phyloP scores from a whole-genome alignment of 2,888 invertebrate genomes.

The Salpingus planirostris region DNA sequence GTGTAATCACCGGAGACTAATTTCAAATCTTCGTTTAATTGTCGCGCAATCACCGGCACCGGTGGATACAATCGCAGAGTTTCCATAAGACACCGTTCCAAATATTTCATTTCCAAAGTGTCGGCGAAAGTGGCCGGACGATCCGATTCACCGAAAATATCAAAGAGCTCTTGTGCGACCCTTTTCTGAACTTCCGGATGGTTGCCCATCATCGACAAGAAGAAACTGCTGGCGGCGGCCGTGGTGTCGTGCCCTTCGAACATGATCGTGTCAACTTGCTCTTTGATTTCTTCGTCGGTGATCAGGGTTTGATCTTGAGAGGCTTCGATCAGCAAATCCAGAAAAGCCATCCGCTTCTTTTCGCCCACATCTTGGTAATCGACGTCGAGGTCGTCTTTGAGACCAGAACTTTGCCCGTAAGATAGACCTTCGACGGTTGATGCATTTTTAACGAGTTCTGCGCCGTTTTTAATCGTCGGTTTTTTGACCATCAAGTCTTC shows the following conservation, averaged over 20 bases:
- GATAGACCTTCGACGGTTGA: slow-evolving; percentile 57
- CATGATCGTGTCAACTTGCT: slow-evolving; percentile 83
- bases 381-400: slow-evolving; percentile 68
- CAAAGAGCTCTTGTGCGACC: slow-evolving; percentile 63
- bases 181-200: slow-evolving; percentile 70
- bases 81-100: slow-evolving; percentile 71
- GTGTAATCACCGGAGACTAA: slow-evolving; percentile 46
- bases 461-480: slow-evolving; percentile 24
- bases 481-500: slow-evolving; percentile 34
- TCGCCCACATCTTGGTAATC: slow-evolving; percentile 75
- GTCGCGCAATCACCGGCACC: slow-evolving; percentile 68
- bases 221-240: slow-evolving; percentile 80
- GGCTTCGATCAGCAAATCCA: slow-evolving; percentile 81
- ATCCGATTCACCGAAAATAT: slow-evolving; percentile 70
- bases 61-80: slow-evolving; percentile 71
- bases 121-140: slow-evolving; percentile 68
- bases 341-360: slow-evolving; percentile 76
- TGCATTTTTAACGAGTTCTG: slow-evolving; percentile 30
- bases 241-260: slow-evolving; percentile 83
- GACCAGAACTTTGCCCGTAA: slow-evolving; percentile 43
- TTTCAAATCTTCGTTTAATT: slow-evolving; percentile 59
- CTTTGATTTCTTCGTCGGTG: slow-evolving; percentile 71
- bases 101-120: slow-evolving; percentile 70
- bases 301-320: slow-evolving; percentile 66
- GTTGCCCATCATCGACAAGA: slow-evolving; percentile 71